Evolutionary conservation across 2,888 invertebrate genomes (phyloP).

Genomic region (Escarpia spicata): DNA sequence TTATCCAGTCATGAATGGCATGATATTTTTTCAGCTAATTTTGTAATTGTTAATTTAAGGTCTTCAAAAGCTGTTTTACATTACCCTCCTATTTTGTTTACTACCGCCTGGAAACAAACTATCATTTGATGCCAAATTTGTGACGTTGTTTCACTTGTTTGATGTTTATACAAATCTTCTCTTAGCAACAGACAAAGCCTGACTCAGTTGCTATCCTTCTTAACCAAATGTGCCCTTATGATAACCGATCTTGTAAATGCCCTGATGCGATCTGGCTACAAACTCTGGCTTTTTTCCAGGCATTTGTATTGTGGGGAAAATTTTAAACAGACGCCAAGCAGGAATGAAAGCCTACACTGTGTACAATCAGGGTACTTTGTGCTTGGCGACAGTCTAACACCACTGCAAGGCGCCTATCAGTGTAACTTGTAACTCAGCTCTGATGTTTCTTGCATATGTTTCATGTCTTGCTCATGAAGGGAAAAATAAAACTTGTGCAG

Average conservation of each 20-base stretch:
- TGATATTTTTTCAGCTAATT: background rate
- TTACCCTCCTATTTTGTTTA: background rate
- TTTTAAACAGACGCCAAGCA: background rate
- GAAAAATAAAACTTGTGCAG: background rate
- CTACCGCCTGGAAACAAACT: background rate
- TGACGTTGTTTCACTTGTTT: background rate
- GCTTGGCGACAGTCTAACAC: background rate
- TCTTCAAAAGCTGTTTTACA: background rate
- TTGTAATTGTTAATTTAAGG: background rate
- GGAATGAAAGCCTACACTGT: background rate
- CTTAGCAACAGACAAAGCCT: background rate
- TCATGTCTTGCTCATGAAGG: background rate
- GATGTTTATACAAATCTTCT: background rate
- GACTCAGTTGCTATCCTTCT: background rate
- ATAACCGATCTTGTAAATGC: background rate
- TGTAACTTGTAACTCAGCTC: background rate
- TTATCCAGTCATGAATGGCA: background rate
- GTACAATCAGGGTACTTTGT: background rate
- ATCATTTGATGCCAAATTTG: background rate
- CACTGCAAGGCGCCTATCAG: background rate
- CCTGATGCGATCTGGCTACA: background rate
- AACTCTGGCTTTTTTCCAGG: background rate
- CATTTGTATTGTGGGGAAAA: background rate
- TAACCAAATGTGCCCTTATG: constrained; percentile 6
- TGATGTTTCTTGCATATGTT: background rate